Evolutionary conservation across 1,140 invertebrate genomes (phyloP).

Genomic region (Drosophila ironensis): DNA sequence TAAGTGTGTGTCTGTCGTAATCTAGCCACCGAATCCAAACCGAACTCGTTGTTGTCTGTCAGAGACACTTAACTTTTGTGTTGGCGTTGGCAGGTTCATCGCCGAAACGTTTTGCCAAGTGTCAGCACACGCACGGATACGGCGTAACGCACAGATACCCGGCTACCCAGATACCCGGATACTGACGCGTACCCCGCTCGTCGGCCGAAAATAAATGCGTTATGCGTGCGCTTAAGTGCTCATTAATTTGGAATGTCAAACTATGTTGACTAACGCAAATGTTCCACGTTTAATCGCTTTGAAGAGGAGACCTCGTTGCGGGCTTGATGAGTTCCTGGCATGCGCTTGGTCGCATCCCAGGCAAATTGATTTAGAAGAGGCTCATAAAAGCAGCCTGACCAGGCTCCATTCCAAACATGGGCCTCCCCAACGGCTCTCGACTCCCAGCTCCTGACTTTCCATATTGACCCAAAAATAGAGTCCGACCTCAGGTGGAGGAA

Average conservation of each 20-base stretch:
- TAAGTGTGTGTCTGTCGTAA: slow-evolving; percentile 16
- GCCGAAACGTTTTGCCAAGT: slow-evolving; percentile 25
- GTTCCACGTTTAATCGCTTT: slow-evolving; percentile 54
- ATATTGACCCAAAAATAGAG: slow-evolving; percentile 13
- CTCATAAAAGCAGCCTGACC: slow-evolving; percentile 34
- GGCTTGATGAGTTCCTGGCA: slow-evolving; percentile 24
- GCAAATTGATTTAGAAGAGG: slow-evolving; percentile 48
- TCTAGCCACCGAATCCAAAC: slow-evolving; percentile 22
- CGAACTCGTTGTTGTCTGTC: slow-evolving; percentile 33
- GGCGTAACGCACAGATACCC: not conserved
- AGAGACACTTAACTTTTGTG: slow-evolving; percentile 50
- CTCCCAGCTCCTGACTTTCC: not conserved
- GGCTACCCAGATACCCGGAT: not conserved
- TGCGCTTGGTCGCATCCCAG: slow-evolving; percentile 27
- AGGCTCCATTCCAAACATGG: slow-evolving; percentile 14
- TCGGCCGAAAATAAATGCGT: slow-evolving; percentile 67
- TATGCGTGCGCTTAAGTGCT: slow-evolving; percentile 77
- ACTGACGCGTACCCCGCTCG: not conserved
- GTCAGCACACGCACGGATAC: slow-evolving; percentile 13
- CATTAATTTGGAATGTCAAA: slow-evolving; percentile 75
- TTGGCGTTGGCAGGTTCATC: slow-evolving; percentile 46
- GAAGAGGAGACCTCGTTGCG: slow-evolving; percentile 37
- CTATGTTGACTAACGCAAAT: slow-evolving; percentile 56
- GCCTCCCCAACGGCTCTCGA: slow-evolving; percentile 1
- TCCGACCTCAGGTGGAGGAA: slow-evolving; percentile 21